A percentile compares a stretch with the other conserved stretches of the same genome.
phyloP scores from a whole-genome alignment of 1,140 invertebrate species.

The Doryteuthis pealeii region DNA sequence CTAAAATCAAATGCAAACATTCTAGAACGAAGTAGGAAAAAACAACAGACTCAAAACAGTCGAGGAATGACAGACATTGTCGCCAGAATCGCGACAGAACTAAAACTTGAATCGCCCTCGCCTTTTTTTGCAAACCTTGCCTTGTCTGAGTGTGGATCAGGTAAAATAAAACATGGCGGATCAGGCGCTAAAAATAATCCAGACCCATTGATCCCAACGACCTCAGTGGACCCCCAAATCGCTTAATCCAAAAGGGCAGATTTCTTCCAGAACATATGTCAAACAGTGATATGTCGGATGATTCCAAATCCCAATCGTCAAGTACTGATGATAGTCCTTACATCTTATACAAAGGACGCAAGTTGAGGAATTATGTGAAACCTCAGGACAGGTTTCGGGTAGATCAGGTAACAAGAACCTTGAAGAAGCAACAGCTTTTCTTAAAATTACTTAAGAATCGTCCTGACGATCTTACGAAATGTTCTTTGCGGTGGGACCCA shows the following conservation, averaged over 20 bases:
- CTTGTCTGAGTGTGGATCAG: too few species aligned
- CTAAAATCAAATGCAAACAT: too few species aligned
- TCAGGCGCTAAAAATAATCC: too few species aligned
- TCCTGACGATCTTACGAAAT: neutral
- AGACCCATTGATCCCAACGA: too few species aligned
- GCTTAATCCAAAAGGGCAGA: neutral
- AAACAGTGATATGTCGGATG: constrained; percentile 1
- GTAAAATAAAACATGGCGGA: too few species aligned
- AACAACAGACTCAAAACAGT: too few species aligned
- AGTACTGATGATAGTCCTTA: neutral
- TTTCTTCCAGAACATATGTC: neutral
- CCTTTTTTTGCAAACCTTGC: too few species aligned
- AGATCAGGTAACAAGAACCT: neutral
- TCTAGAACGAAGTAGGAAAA: too few species aligned
- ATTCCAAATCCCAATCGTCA: neutral
- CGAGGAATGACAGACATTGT: too few species aligned
- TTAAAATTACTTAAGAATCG: neutral
- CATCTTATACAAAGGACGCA: neutral
- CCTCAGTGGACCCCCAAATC: neutral
- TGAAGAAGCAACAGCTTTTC: neutral
- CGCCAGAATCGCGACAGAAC: too few species aligned
- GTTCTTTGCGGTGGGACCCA: neutral
- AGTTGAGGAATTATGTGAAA: constrained; percentile 2
- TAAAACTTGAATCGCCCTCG: too few species aligned
- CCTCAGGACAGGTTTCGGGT: neutral